A percentile compares a stretch with the other conserved stretches of the same genome.
Evolutionary conservation across 2,888 invertebrate species (phyloP).

Genomic region (Heliconius ismenius): DNA sequence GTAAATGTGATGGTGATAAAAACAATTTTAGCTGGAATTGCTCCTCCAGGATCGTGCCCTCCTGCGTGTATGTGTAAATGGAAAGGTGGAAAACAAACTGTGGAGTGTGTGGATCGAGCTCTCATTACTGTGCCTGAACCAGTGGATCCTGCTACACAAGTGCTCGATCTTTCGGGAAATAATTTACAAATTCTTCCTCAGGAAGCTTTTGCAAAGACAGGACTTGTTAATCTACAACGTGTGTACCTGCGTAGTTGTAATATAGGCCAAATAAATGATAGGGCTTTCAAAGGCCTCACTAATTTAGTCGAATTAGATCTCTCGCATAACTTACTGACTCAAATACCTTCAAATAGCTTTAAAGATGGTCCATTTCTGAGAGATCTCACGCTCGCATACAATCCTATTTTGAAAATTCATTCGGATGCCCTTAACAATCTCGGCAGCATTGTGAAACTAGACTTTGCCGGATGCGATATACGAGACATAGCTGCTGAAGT

Average conservation of each 20-base stretch:
- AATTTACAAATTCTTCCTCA: slow-evolving; percentile 91
- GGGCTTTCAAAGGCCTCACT: slow-evolving; percentile 92
- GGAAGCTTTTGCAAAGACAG: slow-evolving; percentile 90
- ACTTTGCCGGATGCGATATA: slow-evolving; percentile 91
- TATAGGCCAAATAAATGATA: slow-evolving; percentile 91
- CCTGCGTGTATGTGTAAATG: slow-evolving; percentile 94
- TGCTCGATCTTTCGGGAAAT: slow-evolving; percentile 93
- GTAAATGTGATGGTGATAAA: slow-evolving; percentile 74
- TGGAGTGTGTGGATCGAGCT: slow-evolving; percentile 92
- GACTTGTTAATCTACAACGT: slow-evolving; percentile 92
- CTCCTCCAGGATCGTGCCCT: slow-evolving; percentile 85
- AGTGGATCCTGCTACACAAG: slow-evolving; percentile 94
- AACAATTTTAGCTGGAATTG: slow-evolving; percentile 70
- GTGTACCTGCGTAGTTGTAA: slow-evolving; percentile 92
- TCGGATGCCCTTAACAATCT: slow-evolving; percentile 88
- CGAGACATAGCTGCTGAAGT: slow-evolving; percentile 86
- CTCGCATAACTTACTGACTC: slow-evolving; percentile 90
- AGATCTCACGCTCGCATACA: slow-evolving; percentile 89
- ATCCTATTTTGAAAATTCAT: slow-evolving; percentile 91
- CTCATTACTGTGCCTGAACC: slow-evolving; percentile 92
- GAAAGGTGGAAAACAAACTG: slow-evolving; percentile 96
- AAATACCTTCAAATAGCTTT: slow-evolving; percentile 90
- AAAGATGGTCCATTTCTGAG: slow-evolving; percentile 90
- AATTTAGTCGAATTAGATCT: slow-evolving; percentile 95
- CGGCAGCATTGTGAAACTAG: slow-evolving; percentile 89